Evolutionary conservation across 2,797 vertebrate species (phyloP).

Genomic region (Peromyscus aztecus): DNA sequence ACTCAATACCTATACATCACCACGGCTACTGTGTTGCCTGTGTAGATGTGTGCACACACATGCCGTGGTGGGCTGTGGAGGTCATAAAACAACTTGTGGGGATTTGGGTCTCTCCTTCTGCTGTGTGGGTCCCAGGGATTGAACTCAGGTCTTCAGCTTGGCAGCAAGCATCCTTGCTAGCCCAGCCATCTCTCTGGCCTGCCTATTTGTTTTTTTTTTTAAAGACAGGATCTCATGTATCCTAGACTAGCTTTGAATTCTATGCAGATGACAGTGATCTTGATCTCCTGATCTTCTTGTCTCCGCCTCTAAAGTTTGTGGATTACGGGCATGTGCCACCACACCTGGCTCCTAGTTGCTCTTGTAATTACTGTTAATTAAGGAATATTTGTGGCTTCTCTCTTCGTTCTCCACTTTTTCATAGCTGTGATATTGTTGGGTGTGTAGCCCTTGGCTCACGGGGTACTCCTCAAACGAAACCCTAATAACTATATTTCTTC

Average conservation of each 20-base stretch:
- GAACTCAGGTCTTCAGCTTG: background rate
- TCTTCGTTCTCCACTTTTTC: background rate
- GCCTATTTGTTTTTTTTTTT: background rate
- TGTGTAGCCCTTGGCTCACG: background rate
- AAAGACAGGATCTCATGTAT: background rate
- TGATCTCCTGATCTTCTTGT: background rate
- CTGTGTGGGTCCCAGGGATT: background rate
- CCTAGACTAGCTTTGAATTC: background rate
- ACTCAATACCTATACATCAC: background rate
- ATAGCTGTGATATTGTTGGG: background rate
- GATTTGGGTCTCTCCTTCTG: background rate
- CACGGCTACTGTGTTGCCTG: background rate
- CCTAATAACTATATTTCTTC: conserved; percentile 50
- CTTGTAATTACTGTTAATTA: conserved; percentile 65
- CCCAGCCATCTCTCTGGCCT: background rate
- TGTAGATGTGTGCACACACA: background rate
- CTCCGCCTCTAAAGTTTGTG: background rate
- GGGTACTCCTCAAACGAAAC: conserved; percentile 32
- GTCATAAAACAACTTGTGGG: background rate
- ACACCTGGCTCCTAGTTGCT: background rate
- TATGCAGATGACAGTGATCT: background rate
- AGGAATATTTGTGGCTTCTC: background rate
- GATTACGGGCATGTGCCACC: background rate
- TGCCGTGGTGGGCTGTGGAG: background rate
- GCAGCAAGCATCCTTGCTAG: background rate